Conservation (phyloP, 2,797 vertebrate species). For the Hoplostethus mediterraneus region DNA sequence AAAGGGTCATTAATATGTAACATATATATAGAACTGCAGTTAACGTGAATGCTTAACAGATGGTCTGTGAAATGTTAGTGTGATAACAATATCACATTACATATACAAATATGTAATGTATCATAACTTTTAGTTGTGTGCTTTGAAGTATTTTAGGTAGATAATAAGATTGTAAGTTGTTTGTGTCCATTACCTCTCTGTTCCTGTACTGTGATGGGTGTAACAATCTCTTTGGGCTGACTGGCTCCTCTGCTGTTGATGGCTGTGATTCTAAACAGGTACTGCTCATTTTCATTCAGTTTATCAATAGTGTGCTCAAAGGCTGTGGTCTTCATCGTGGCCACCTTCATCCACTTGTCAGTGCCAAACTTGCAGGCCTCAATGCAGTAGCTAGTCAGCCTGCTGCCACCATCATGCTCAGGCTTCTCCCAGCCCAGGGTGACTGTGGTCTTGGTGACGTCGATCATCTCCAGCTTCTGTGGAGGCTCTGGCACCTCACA, state of each 20-base stretch:
- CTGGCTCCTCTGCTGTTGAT: slow-evolving; percentile 95
- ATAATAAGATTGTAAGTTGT: not conserved
- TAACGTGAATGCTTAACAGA: no score
- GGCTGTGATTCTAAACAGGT: slow-evolving; percentile 94
- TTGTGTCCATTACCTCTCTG: slow-evolving; percentile 88
- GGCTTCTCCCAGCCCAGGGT: slow-evolving; percentile 97
- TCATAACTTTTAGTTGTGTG: not conserved
- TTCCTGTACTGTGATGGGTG: slow-evolving; percentile 93
- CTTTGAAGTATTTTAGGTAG: not conserved
- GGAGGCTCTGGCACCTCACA: slow-evolving; percentile 96
- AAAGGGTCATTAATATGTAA: not conserved
- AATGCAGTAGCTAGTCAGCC: slow-evolving; percentile 92
- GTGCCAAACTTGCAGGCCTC: slow-evolving; percentile 96
- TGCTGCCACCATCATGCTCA: slow-evolving; percentile 95
- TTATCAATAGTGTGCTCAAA: slow-evolving; percentile 94
- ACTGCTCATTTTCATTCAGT: slow-evolving; percentile 96
- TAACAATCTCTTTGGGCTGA: slow-evolving; percentile 93
- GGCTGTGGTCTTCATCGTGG: slow-evolving; percentile 91
- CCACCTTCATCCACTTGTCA: slow-evolving; percentile 98
- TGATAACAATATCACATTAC: not conserved
- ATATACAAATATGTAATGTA: not conserved
- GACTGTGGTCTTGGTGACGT: slow-evolving; percentile 94
- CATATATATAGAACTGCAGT: not conserved
- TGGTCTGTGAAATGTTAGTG: not conserved
- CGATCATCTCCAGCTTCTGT: slow-evolving; percentile 92